phyloP scores from a whole-genome alignment of 2,113 vertebrate species.

The Gymnocephalus cernua region DNA sequence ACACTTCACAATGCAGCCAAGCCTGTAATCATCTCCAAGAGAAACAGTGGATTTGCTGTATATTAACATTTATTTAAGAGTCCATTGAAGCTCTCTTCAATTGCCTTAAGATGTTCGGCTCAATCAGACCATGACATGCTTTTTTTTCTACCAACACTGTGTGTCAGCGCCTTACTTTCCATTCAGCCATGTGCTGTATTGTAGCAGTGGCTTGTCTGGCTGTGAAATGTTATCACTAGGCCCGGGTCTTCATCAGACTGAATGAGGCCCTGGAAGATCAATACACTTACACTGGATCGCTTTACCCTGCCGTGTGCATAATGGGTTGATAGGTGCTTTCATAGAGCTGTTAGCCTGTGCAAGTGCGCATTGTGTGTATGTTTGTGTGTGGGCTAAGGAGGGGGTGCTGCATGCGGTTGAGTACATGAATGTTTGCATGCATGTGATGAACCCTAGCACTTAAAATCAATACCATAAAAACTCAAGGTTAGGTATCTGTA shows the following conservation, averaged over 20 bases:
- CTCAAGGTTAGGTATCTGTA: constrained; percentile 9
- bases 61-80: constrained; percentile 42
- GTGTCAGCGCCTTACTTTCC: constrained; percentile 22
- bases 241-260: constrained; percentile 59
- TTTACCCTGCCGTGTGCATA: constrained; percentile 66
- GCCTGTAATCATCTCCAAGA: constrained; percentile 57
- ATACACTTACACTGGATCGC: constrained; percentile 68
- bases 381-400: neutral
- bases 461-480: constrained; percentile 42
- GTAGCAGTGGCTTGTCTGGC: constrained; percentile 19
- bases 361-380: constrained; percentile 3
- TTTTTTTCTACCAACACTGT: constrained; percentile 15
- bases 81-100: constrained; percentile 34
- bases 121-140: constrained; percentile 41
- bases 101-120: constrained; percentile 34
- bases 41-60: constrained; percentile 42
- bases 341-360: constrained; percentile 27
- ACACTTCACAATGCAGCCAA: constrained; percentile 51
- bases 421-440: constrained; percentile 16
- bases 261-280: constrained; percentile 65
- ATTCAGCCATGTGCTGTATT: constrained; percentile 34
- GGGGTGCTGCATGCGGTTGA: neutral
- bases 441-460: neutral
- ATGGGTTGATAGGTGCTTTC: constrained; percentile 59
- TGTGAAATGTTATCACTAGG: constrained; percentile 71